Percentiles rank a stretch among this genome's conserved stretches.
These are phyloP conservation scores for Diaperis boleti DNA, from an alignment of 2,888 invertebrate species.

Conservation along the genomic window DNA sequence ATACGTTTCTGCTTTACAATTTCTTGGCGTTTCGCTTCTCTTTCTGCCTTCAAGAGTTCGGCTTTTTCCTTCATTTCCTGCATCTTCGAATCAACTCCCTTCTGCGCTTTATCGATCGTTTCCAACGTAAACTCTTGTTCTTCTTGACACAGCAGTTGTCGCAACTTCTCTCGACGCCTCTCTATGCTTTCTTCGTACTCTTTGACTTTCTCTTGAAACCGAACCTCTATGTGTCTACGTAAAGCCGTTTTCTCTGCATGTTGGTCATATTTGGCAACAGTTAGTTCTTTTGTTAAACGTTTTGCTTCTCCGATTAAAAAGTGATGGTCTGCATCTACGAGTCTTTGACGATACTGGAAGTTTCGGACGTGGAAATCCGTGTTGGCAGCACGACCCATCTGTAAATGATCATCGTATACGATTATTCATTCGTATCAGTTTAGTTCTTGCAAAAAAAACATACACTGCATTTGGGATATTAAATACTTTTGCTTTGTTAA, in stretches of 20 bases:
- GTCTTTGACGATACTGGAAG: conserved; percentile 56
- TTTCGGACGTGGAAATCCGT: conserved; percentile 53
- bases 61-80: conserved; percentile 67
- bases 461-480: too few species aligned
- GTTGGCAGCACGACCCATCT: conserved; percentile 57
- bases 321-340: conserved; percentile 22
- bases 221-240: conserved; percentile 54
- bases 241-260: conserved; percentile 54
- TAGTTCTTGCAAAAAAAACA: too few species aligned
- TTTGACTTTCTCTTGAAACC: conserved; percentile 55
- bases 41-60: conserved; percentile 66
- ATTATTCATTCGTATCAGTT: too few species aligned
- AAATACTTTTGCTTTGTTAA: too few species aligned
- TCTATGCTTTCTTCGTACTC: conserved; percentile 58
- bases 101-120: conserved; percentile 70
- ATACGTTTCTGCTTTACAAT: conserved; percentile 64
- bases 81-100: conserved; percentile 67
- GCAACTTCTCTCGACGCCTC: conserved; percentile 66
- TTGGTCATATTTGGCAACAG: conserved; percentile 53
- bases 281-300: conserved; percentile 45
- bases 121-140: conserved; percentile 69
- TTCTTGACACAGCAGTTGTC: conserved; percentile 67
- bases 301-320: conserved; percentile 34
- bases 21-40: conserved; percentile 70
- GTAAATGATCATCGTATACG: not conserved